A percentile compares a stretch with the other conserved stretches of the same genome.
Evolutionary conservation across 2,797 vertebrate species (phyloP).

Genomic region (Neostethus bicornis): DNA sequence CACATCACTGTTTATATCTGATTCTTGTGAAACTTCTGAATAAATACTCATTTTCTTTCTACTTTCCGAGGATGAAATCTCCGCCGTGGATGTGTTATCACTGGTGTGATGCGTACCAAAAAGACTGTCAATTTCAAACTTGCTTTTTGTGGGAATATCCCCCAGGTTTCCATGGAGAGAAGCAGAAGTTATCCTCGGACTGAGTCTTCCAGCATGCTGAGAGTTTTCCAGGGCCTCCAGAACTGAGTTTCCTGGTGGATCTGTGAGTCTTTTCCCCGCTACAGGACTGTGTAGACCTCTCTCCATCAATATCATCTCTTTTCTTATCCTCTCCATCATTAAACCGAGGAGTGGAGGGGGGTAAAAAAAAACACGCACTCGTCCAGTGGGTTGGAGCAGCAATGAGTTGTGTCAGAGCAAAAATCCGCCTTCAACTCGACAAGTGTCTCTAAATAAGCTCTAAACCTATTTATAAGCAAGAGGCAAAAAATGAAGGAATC

Average conservation of each 20-base stretch:
- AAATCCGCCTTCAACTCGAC: constrained; percentile 94
- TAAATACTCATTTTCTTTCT: constrained; percentile 95
- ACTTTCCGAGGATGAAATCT: constrained; percentile 89
- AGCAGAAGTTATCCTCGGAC: constrained; percentile 94
- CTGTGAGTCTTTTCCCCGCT: constrained; percentile 92
- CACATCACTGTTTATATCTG: constrained; percentile 98
- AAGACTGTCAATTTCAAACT: constrained; percentile 98
- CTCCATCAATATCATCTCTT: constrained; percentile 99
- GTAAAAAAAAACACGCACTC: constrained; percentile 60
- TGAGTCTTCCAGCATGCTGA: constrained; percentile 94
- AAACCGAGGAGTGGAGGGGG: constrained; percentile 76
- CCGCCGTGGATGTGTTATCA: constrained; percentile 87
- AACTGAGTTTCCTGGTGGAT: constrained; percentile 93
- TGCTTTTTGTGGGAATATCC: constrained; percentile 94
- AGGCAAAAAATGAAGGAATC: constrained; percentile 89
- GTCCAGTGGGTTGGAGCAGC: constrained; percentile 85
- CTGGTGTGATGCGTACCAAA: constrained; percentile 89
- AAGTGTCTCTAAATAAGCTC: constrained; percentile 73
- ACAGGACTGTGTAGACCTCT: constrained; percentile 97
- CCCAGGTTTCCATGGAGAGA: constrained; percentile 92
- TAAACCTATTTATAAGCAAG: constrained; percentile 90
- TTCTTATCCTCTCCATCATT: constrained; percentile 99
- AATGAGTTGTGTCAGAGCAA: constrained; percentile 90
- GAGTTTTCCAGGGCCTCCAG: constrained; percentile 99
- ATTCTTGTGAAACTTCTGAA: constrained; percentile 93